These are phyloP conservation scores for Psophia crepitans DNA, from an alignment of 2,113 vertebrate genomes.

Conservation along the genomic window DNA sequence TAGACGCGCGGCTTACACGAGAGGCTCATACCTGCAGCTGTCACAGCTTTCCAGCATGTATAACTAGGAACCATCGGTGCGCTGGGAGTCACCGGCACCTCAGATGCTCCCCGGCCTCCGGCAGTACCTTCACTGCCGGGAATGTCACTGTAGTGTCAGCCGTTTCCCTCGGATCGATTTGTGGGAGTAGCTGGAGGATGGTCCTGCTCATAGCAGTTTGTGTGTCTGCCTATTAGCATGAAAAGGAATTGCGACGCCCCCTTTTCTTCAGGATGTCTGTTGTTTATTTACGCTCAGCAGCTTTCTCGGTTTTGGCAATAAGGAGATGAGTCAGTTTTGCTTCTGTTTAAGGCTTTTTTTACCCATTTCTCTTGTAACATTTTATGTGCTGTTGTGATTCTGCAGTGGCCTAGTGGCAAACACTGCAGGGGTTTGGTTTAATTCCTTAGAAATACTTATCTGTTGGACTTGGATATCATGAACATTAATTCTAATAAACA, in stretches of 20 bases:
- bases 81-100: not conserved
- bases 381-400: not conserved
- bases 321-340: slow-evolving; percentile 54
- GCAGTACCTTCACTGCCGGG: accelerated
- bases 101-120: not conserved
- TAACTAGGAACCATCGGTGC: not conserved
- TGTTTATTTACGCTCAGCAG: not conserved
- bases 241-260: not conserved
- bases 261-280: slow-evolving; percentile 34
- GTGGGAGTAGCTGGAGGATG: not conserved
- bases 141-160: accelerated
- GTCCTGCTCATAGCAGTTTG: not conserved
- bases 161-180: accelerated
- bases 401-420: not conserved
- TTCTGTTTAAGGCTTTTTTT: slow-evolving; percentile 45
- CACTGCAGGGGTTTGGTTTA: not conserved
- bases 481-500: not conserved
- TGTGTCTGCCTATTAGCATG: not conserved
- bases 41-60: not conserved
- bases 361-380: not conserved
- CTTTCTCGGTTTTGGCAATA: slow-evolving; percentile 45
- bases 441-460: not conserved
- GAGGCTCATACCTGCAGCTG: not conserved
- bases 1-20: accelerated
- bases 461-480: not conserved